Evolutionary conservation across 2,888 invertebrate species (phyloP), one percentile per base, ranked within the genome.

Genomic region (Barypeithes pellucidus): DNA sequence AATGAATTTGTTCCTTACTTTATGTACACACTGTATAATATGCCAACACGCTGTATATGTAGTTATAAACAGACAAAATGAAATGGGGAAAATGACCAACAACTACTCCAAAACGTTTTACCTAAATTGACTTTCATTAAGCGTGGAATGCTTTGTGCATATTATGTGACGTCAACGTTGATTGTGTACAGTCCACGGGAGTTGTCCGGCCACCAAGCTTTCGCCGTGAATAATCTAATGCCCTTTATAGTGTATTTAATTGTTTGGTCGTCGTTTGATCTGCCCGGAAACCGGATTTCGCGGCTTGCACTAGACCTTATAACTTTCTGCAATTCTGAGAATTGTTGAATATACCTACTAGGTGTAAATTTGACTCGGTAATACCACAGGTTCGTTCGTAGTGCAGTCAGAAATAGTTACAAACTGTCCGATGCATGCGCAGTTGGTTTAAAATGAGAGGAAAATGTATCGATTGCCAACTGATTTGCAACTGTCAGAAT

Each of bases 141-240:
- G 84, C 82, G 82, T 81, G 84, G 84, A 85, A 85, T 85, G 85
- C 85, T 85, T 85, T 85, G 85, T 85, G 85, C 85, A 85, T 85
- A n/a, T n/a, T n/a, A 84, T 84, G 85, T 84, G 85, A 85, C 84
- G 85, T 84, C 83, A 83, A 82, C 82, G 83, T 81, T 84, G 83
- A 84, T 84, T 84, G 83, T 83, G 82, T 83, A 81, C 82, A 81
- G 81, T 81, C 82, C 79, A n/a, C 77, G 77, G 76, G 77, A 77
- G 79, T 81, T 81, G 83, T 82, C 83, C 83, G 82, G 80, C 81
- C 82, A 82, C 83, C 81, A 81, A 79, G 81, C 52, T 80, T 78
- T 75, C 83, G 81, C 80, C 77, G 80, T 80, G 80, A 80, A 83
- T 85, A 85, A 85, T 85, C 84, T 85, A 85, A 85, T 85, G 85